Conservation (phyloP, 2,113 vertebrate species). For the Zingel zingel region DNA sequence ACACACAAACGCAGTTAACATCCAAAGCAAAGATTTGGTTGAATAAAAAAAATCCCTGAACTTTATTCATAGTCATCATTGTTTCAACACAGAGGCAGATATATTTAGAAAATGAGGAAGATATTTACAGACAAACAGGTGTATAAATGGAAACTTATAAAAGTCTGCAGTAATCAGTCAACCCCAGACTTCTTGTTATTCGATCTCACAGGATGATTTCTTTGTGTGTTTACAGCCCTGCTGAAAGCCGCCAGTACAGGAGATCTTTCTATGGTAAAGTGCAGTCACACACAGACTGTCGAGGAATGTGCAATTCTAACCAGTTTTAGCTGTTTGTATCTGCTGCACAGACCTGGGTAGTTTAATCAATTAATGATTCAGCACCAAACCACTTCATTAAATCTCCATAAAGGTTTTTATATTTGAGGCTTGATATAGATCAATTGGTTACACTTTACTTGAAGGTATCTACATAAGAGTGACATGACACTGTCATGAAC, state of each 20-base stretch:
- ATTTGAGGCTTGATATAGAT: too few relatives aligned
- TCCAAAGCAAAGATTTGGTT: background rate
- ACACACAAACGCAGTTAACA: background rate
- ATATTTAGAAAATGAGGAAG: background rate
- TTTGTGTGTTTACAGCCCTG: conserved; percentile 71
- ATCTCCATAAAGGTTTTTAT: background rate
- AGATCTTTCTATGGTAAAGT: conserved; percentile 73
- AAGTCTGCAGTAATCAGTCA: background rate
- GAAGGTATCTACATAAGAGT: too few relatives aligned
- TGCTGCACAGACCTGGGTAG: background rate
- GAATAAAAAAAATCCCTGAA: background rate
- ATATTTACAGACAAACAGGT: background rate
- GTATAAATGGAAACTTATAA: background rate
- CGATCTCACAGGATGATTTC: background rate
- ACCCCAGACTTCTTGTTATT: background rate
- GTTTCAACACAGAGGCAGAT: background rate
- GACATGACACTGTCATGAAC: too few relatives aligned
- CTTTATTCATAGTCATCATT: background rate
- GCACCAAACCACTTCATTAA: background rate
- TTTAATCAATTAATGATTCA: background rate
- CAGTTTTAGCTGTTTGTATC: background rate
- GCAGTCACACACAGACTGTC: background rate
- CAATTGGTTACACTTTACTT: too few relatives aligned
- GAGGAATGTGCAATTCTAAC: background rate
- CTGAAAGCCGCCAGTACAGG: conserved; percentile 78